A percentile compares a stretch with the other conserved stretches of the same genome.
phyloP scores from a whole-genome alignment of 2,797 vertebrate species.

The Sebastes reedi region DNA sequence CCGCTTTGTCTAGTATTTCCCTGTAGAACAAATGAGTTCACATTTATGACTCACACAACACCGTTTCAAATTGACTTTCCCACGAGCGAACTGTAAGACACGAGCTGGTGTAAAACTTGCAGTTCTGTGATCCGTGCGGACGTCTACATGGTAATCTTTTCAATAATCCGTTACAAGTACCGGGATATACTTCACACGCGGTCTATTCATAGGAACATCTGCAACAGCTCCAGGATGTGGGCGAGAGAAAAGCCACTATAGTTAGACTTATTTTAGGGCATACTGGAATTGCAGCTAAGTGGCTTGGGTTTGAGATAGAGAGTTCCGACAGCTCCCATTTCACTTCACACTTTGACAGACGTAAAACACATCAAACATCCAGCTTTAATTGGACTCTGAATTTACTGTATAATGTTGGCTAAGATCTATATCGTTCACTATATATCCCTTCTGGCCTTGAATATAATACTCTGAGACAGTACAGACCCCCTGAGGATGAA shows the following conservation, averaged over 20 bases:
- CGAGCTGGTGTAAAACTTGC: not conserved
- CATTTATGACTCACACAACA: slow-evolving; percentile 3
- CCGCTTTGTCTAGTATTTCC: slow-evolving; percentile 7
- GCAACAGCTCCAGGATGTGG: slow-evolving; percentile 53
- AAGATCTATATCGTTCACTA: not conserved
- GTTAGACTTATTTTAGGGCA: slow-evolving; percentile 47
- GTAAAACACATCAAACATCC: slow-evolving; percentile 36
- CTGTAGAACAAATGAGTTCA: slow-evolving; percentile 15
- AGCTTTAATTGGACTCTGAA: slow-evolving; percentile 8
- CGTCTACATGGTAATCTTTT: slow-evolving; percentile 30
- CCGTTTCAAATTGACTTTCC: slow-evolving; percentile 15
- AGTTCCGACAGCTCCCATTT: slow-evolving; percentile 53
- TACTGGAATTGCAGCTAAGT: slow-evolving; percentile 48
- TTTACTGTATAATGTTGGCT: slow-evolving; percentile 23
- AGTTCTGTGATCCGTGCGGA: slow-evolving; percentile 7
- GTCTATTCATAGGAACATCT: slow-evolving; percentile 55
- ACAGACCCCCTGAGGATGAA: slow-evolving; percentile 18
- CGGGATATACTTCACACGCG: slow-evolving; percentile 26
- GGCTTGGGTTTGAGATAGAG: slow-evolving; percentile 33
- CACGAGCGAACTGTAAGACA: slow-evolving; percentile 11
- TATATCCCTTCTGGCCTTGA: slow-evolving; percentile 7
- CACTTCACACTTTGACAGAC: slow-evolving; percentile 44
- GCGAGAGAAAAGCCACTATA: slow-evolving; percentile 26
- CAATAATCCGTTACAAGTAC: slow-evolving; percentile 53
- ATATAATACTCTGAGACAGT: slow-evolving; percentile 29